Conservation (phyloP, 2,888 invertebrate genomes). For the Nudaria mundana region DNA sequence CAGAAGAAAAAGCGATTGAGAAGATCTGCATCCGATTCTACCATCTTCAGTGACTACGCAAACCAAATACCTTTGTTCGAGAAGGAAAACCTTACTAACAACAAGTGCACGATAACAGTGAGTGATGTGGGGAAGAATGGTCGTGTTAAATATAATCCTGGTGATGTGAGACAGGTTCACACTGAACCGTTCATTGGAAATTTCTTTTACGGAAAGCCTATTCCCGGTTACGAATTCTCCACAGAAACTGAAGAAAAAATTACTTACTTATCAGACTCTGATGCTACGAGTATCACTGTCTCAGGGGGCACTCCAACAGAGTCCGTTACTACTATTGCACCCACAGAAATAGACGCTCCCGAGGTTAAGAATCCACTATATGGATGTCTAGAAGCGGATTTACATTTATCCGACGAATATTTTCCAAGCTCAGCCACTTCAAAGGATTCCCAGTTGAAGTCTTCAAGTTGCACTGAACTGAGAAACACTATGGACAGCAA, state of each 20-base stretch:
- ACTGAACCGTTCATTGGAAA: slow-evolving; percentile 74
- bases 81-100: slow-evolving; percentile 51
- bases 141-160: slow-evolving; percentile 60
- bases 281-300: slow-evolving; percentile 52
- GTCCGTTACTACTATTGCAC: slow-evolving; percentile 58
- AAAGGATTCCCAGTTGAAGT: slow-evolving; percentile 65
- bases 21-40: slow-evolving; percentile 72
- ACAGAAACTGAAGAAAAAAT: slow-evolving; percentile 69
- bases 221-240: slow-evolving; percentile 62
- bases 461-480: slow-evolving; percentile 69
- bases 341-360: slow-evolving; percentile 62
- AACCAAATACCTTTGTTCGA: slow-evolving; percentile 75
- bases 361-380: slow-evolving; percentile 72
- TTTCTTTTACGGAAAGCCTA: slow-evolving; percentile 72
- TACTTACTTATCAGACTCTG: slow-evolving; percentile 70
- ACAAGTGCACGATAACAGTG: slow-evolving; percentile 64
- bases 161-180: slow-evolving; percentile 62
- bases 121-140: slow-evolving; percentile 65
- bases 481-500: slow-evolving; percentile 58
- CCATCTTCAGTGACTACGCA: slow-evolving; percentile 75
- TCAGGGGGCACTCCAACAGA: slow-evolving; percentile 66
- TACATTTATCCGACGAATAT: slow-evolving; percentile 53
- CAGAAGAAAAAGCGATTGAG: slow-evolving; percentile 57
- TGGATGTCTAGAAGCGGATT: slow-evolving; percentile 59
- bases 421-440: slow-evolving; percentile 51